A percentile compares a stretch with the other conserved stretches of the same genome.
Evolutionary conservation across 2,113 vertebrate species (phyloP).

Genomic region (Catharus minimus): DNA sequence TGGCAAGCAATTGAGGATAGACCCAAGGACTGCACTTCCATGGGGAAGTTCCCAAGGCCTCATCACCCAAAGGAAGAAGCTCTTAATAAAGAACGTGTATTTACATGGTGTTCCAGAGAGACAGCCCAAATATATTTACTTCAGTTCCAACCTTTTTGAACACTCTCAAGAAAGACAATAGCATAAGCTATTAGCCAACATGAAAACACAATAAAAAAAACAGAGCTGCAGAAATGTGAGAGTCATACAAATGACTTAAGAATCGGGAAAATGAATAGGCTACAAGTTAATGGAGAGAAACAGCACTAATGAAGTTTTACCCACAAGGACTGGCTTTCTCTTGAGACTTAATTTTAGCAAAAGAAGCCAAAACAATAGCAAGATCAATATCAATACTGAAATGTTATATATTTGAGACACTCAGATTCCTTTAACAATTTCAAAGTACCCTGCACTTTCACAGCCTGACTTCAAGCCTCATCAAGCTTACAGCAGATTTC

Average conservation of each 20-base stretch:
- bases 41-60: background rate
- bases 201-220: background rate
- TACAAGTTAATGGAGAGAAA: background rate
- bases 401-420: background rate
- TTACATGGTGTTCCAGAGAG: background rate
- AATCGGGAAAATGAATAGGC: background rate
- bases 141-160: background rate
- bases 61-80: background rate
- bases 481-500: background rate
- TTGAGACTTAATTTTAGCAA: background rate
- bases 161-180: background rate
- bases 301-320: background rate
- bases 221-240: background rate
- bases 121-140: background rate
- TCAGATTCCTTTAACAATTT: background rate
- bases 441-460: background rate
- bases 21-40: background rate
- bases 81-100: background rate
- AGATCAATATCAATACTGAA: background rate
- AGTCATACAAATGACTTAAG: background rate
- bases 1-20: background rate
- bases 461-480: background rate
- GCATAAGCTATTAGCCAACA: background rate
- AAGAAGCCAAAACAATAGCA: background rate
- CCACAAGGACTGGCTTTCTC: background rate